Base-by-base conservation (phyloP, 2,113 vertebrate species). In the Turdus rufiventris region DNA sequence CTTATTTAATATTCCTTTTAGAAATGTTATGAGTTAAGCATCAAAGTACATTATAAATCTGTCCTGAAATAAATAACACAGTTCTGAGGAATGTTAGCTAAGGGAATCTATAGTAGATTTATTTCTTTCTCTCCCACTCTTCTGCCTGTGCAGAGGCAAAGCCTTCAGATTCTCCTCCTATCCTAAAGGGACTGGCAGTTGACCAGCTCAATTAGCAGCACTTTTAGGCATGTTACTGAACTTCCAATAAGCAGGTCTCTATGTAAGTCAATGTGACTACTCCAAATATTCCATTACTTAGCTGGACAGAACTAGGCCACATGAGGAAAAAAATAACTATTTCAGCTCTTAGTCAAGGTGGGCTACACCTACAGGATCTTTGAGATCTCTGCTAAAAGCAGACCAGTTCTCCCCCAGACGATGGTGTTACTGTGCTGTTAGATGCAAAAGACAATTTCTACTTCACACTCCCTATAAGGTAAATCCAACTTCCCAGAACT, bases 1-100 rank as follows among this genome's bases (percentile, higher is more conserved):
- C 28, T 93, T 91, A 81, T 80, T 89, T 80, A 77, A 74, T 91
- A 86, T 71, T 75, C 38, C 33, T 80, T 95, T 96, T 57, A 84
- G 70, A 56, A 87, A 91, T 73, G 11, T 57, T 84, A 91, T 33
- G n/a, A 87, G 31, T 26, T 95, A 65, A 87, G 74, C 53, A 82
- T 85, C 71, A 82, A 94, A 88, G 70, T 75, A 89, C 25, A 20
- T 88, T 72, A 76, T 88, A 88, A 67, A 88, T 89, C 74, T 72
- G 33, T 21, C 58, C 26, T 50, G 18, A 79, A 77, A 75, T 85
- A 94, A 86, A 95, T 92, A 89, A 91, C 85, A 71, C 43, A 50
- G 48, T n/a, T 34, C 36, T 5, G 8, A 79, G 25, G 45, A 78
- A 78, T 57, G 33, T 60, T 85, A 91, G 78, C 45, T 87, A 82